Evolutionary conservation across 23 tunicate genomes (phyloP), one percentile per base, ranked within the genome.

Genomic region (Clavelina lepadiformis): DNA sequence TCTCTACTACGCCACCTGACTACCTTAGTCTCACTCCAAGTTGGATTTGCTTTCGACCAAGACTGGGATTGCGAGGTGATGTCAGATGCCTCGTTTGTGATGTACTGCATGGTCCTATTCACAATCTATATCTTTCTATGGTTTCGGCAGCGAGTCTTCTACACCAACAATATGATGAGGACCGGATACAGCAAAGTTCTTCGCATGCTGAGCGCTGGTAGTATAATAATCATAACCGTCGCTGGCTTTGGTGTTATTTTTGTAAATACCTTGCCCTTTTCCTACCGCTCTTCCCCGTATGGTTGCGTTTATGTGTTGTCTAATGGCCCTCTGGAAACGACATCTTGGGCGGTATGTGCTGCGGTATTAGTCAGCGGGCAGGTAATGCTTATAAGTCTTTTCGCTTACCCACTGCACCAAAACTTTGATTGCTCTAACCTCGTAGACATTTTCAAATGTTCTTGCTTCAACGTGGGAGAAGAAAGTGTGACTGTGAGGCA

Each of bases 321-420:
- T 3, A 5, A 56, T 25, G 56, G 18, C 3, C 3, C 35, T 24
- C n/a, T 66, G 18, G 57, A 66, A 4, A 28, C n/a, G 5, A 24
- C 46, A n/a, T 66, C 57, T 46, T 66, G 72, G 72, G 72, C 72
- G 6, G 4, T 28, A 27, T 66, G 72, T 46, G 72, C 72, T 4
- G 35, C 35, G 2, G 36, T 66, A 23, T 22, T 46, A 24, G 72
- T 66, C 33, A 66, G 46, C 8, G 72, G 72, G 7, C 72, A 66
- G 29, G 56, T 28, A 27, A 4, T 66, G 35, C 11, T 66, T 19
- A n/a, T 66, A 22, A 13, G 37, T 25, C 35, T 66, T 56, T 28
- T 66, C 18, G 15, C 47, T 25, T 46, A 66, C 26, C 72, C 72
- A 3, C 45, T 66, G 8, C 25, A 44, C 13, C 46, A 46, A 46